phyloP scores from a whole-genome alignment of 2,113 vertebrate species.

The Sakesphorus luctuosus region DNA sequence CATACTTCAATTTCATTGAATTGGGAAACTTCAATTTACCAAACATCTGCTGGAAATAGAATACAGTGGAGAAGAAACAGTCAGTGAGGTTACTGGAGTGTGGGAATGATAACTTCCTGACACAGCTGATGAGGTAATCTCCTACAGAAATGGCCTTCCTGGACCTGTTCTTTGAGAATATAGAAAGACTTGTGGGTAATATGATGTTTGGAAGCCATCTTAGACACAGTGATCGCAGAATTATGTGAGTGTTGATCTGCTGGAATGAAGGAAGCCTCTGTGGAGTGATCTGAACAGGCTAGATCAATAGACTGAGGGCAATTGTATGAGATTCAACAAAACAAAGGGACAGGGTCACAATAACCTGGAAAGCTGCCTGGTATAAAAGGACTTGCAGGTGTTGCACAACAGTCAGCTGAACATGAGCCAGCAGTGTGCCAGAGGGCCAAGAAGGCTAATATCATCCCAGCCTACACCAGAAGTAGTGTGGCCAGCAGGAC shows the following conservation, averaged over 20 bases:
- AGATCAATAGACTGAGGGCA: accelerated
- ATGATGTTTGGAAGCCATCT: not conserved
- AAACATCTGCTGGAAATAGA: not conserved
- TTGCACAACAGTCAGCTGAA: not conserved
- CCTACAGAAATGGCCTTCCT: not conserved
- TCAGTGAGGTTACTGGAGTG: not conserved
- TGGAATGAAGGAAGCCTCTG: not conserved
- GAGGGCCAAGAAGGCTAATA: not conserved
- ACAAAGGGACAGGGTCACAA: not conserved
- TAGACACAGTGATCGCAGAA: no score
- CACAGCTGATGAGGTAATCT: not conserved
- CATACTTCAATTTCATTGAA: not conserved
- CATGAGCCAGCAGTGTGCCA: not conserved
- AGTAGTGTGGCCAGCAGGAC: not conserved
- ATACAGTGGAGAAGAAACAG: not conserved
- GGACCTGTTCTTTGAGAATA: not conserved
- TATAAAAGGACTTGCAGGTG: not conserved
- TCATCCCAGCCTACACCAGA: not conserved
- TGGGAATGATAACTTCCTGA: not conserved
- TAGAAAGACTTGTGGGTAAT: not conserved
- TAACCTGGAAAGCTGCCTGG: not conserved
- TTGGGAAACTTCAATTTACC: not conserved
- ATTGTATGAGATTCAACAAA: not conserved
- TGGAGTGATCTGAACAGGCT: not conserved
- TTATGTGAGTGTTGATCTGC: not conserved